Evolutionary conservation across 2,113 vertebrate genomes (phyloP).

Genomic region (Holacanthus passer): DNA sequence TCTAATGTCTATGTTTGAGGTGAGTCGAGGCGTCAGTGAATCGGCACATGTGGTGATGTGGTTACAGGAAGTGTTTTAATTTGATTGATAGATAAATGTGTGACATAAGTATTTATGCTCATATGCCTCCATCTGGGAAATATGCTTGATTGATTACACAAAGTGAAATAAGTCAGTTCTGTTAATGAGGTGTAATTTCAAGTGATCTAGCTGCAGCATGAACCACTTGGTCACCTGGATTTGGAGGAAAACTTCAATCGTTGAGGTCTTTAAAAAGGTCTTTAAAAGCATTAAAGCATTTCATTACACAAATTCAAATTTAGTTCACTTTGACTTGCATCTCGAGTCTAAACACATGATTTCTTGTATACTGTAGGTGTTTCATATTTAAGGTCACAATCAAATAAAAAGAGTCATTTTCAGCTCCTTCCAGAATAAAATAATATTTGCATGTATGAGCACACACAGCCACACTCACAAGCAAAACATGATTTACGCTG

Average conservation of each 20-base stretch:
- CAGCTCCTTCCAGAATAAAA: too few relatives aligned
- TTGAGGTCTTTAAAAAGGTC: background rate
- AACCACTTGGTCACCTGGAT: background rate
- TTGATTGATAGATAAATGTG: background rate
- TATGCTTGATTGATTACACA: background rate
- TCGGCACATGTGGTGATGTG: background rate
- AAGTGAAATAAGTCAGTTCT: background rate
- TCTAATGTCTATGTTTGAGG: too few relatives aligned
- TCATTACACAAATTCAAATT: too few relatives aligned
- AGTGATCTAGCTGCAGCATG: background rate
- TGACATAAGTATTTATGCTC: background rate
- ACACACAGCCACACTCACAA: background rate
- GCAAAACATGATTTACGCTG: background rate
- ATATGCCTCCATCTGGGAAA: too few relatives aligned
- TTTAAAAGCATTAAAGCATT: background rate
- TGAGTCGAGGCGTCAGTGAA: background rate
- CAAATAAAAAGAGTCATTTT: too few relatives aligned
- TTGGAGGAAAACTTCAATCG: background rate
- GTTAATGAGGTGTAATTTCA: background rate
- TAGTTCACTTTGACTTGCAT: too few relatives aligned
- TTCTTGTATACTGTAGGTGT: background rate
- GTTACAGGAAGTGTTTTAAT: background rate
- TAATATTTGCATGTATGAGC: conserved; percentile 20
- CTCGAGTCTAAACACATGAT: background rate
- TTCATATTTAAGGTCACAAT: background rate